Evolutionary conservation across 2,888 invertebrate species (phyloP), one percentile per base, ranked within the genome.

Genomic region (Mythimna impura): DNA sequence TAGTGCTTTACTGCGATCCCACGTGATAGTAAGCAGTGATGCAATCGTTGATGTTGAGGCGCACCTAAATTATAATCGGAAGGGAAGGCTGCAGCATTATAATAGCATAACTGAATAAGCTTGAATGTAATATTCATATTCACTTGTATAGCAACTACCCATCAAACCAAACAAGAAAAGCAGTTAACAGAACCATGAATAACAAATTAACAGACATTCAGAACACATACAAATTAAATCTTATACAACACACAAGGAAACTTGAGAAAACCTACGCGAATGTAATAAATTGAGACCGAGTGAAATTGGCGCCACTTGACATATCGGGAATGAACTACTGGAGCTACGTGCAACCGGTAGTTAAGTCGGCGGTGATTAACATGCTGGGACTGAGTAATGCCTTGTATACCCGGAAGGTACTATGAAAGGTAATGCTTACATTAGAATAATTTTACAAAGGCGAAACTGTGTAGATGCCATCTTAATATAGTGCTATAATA

Each of bases 311-410:
- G 80, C 83, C 80, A 82, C 63, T 66, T 80, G 83, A 73, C 82
- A 54, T 70, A 82, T 80, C 69, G 66, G 63, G 66, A 81, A 80
- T 80, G 83, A 82, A 82, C 82, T 82, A 82, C 69, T 57, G 69
- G 60, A 20, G 40, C 43, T 82, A 82, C 79, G 79, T 78, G 79
- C 66, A 78, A 73, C 79, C 68, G 55, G 82, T 80, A 73, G 79
- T 82, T 78, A 77, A 62, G 47, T 47, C 17, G 61, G 30, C 17
- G 36, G 57, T 80, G 80, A 82, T 80, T 80, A 80, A 78, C 79
- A 80, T 78, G 83, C 83, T 80, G 55, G 43, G 36, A 55, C 57
- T 82, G 62, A 80, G 66, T 82, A 66, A 78, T 80, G 62, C 64
- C n/a, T 54, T 61, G 63, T 64, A 54, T 57, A 66, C 80, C 83